A percentile compares a stretch with the other conserved stretches of the same genome.
phyloP scores from a whole-genome alignment of 2,888 invertebrate species.

The Andrena marginata region DNA sequence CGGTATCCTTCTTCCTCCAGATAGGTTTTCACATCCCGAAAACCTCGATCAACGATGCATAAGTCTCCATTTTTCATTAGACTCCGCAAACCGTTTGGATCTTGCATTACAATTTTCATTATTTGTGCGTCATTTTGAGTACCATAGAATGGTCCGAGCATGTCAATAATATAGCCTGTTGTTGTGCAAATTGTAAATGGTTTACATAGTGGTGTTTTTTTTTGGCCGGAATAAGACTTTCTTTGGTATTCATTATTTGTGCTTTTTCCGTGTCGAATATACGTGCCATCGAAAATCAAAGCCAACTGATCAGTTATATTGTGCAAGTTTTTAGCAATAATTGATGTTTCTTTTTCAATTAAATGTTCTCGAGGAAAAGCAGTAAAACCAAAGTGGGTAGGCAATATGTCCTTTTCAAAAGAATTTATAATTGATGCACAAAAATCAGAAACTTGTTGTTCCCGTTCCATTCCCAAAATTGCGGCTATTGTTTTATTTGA shows the following conservation, averaged over 20 bases:
- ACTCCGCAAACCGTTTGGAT: background rate
- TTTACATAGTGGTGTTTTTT: background rate
- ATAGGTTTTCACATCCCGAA: background rate
- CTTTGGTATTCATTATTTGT: background rate
- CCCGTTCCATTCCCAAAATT: background rate
- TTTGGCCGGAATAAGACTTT: background rate
- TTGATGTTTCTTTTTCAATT: background rate
- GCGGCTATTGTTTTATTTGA: background rate
- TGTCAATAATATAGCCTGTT: too few species aligned
- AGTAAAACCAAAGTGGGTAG: background rate
- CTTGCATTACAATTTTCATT: background rate
- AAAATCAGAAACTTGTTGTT: constrained; percentile 3
- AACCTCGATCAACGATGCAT: background rate
- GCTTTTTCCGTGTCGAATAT: background rate
- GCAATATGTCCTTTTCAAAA: background rate
- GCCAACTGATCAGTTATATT: background rate
- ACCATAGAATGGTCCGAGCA: background rate
- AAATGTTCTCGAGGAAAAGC: background rate
- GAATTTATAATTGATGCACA: background rate
- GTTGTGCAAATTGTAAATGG: background rate
- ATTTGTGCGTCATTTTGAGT: background rate
- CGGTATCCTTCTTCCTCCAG: background rate
- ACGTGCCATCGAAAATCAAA: background rate
- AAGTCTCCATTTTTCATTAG: background rate
- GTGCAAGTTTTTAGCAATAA: background rate